Evolutionary conservation across 2,113 vertebrate species (phyloP), one percentile per base, ranked within the genome.

Genomic region (Alectura lathami): DNA sequence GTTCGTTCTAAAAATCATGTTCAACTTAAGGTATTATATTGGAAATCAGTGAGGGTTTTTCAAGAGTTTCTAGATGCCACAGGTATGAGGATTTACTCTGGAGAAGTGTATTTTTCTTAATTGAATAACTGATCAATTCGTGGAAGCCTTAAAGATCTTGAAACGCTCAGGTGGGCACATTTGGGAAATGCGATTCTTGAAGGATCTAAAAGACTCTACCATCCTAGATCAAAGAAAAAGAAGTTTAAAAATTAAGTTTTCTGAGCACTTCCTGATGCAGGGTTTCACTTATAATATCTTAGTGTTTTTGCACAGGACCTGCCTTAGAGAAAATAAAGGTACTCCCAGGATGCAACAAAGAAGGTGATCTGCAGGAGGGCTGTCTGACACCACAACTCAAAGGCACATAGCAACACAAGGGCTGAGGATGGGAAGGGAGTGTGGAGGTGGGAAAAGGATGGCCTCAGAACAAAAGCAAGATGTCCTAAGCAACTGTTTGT

Each of bases 391-490:
- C 38, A 38, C 30, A 62, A 27, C 27, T 83, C 27, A 45, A 73
- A 74, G 27, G 24, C 18, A 74, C 2, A 0, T 34, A 57, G 51
- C 34, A 36, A 83, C 45, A 21, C n/a, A 53, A 63, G 24, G 38
- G 21, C 42, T 36, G 20, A 1, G n/a, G 12, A 42, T 22, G 7
- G 11, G 30, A 6, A 68, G 67, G 42, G 8, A 67, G 9, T 0
- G 2, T 22, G 23, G 53, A 67, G 40, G 36, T 59, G 26, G 57
- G 56, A 53, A 38, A 13, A 75, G 6, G 9, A 23, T 7, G 30
- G 57, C 22, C 45, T 54, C 1, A 0, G 21, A 68, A 59, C 32
- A 24, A 47, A 62, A 54, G 27, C 1, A 1, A 32, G 29, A 50
- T 5, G 5, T 10, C 27, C 20, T 32, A 54, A 21, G 32, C 13